phyloP scores from a whole-genome alignment of 2,888 invertebrate species.

The Hypercompe scribonia region DNA sequence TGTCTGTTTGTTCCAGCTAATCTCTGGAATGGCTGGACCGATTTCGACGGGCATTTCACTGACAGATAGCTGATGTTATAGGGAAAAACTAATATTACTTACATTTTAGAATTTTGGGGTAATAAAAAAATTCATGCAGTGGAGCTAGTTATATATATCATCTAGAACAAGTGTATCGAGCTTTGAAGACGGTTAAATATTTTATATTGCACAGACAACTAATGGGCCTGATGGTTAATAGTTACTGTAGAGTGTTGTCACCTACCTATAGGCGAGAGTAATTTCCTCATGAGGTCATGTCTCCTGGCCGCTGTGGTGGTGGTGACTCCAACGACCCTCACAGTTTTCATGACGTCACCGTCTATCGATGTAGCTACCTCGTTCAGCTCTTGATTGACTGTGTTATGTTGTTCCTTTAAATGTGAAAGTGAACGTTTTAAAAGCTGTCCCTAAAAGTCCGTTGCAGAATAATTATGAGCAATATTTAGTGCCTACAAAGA shows the following conservation, averaged over 20 bases:
- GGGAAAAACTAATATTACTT: no score
- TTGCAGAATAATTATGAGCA: background rate
- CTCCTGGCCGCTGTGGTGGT: slow-evolving; percentile 91
- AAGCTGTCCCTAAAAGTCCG: background rate
- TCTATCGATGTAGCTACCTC: slow-evolving; percentile 86
- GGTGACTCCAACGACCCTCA: slow-evolving; percentile 90
- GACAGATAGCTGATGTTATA: no score
- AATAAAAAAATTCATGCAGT: no score
- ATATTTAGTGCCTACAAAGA: no score
- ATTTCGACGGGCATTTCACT: no score
- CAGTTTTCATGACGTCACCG: slow-evolving; percentile 82
- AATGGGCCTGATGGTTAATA: background rate
- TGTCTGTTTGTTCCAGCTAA: no score
- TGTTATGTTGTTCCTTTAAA: slow-evolving; percentile 62
- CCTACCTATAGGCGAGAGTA: slow-evolving; percentile 88
- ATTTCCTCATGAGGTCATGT: slow-evolving; percentile 86
- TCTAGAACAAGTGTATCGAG: background rate
- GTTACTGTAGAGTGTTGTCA: background rate
- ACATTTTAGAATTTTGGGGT: no score
- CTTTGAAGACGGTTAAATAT: no score
- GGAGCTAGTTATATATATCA: no score
- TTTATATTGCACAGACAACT: background rate
- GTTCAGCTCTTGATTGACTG: slow-evolving; percentile 73
- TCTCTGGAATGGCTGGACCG: no score
- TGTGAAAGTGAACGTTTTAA: slow-evolving; percentile 29